Evolutionary conservation across 2,113 vertebrate species (phyloP), one percentile per base, ranked within the genome.

Genomic region (Oxyruncus cristatus): DNA sequence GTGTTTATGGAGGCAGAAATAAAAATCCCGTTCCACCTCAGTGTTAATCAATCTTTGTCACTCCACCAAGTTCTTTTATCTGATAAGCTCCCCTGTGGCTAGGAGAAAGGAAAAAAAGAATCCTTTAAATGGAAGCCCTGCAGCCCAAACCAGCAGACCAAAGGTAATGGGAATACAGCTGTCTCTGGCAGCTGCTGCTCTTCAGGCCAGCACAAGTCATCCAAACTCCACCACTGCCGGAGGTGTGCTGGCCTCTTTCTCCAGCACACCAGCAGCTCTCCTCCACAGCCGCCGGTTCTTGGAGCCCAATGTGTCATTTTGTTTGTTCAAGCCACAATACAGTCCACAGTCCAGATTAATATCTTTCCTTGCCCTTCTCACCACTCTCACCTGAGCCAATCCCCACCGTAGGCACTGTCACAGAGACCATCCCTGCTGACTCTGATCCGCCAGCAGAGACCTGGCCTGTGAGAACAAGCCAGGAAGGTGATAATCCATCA

Each of bases 41-140:
- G 30, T 71, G n/a, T 85, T 94, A 95, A 94, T 95, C 92, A 96
- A 32, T 93, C 92, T 83, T 85, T 95, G 95, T 93, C 93, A 95
- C 32, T 93, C 78, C 47, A 92, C 47, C 47, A 90, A 77, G 24
- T 80, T n/a, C 63, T 74, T 84, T 77, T 85, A 88, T 96, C 82
- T 86, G 82, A 81, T 83, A 77, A 55, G 22, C 2, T 94, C 65
- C 79, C 49, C 42, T 2, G 10, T 55, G 72, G 42, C 55, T 80
- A 67, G 39, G 12, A 84, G 67, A 83, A 81, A 74, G 24, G 3
- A 26, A 65, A 56, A 39, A 66, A 24, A 18, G 12, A 52, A 32
- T 66, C 32, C 55, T 8, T 5, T 72, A 74, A 91, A 72, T n/a
- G 35, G 77, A 89, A 91, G 30, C 32, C 74, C 53, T 76, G 50